Conservation (phyloP, 1,140 invertebrate genomes). For the Coboldia fuscipes region DNA sequence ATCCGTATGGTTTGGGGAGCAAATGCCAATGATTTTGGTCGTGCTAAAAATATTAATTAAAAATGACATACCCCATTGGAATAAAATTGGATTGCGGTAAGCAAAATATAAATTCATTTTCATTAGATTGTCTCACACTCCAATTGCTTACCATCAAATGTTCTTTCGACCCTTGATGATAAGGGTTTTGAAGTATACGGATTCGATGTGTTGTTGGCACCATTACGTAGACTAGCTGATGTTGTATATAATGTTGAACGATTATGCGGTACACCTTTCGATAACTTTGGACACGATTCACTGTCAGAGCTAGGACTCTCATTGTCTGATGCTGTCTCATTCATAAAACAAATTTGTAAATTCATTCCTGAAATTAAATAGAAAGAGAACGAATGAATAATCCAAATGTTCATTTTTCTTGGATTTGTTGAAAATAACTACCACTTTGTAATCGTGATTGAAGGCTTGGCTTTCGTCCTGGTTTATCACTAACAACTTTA, state of each 20-base stretch:
- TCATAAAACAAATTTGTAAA: constrained; percentile 89
- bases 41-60: too few species aligned
- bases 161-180: constrained; percentile 9
- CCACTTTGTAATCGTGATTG: constrained; percentile 72
- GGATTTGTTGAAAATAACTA: constrained; percentile 17
- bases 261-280: constrained; percentile 6
- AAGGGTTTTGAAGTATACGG: constrained; percentile 25
- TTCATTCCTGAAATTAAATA: constrained; percentile 63
- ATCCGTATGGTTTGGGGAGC: constrained; percentile 20
- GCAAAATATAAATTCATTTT: too few species aligned
- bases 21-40: too few species aligned
- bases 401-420: constrained; percentile 3
- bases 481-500: constrained; percentile 29
- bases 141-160: background rate
- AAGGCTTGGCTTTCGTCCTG: constrained; percentile 62
- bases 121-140: background rate
- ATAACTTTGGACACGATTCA: constrained; percentile 24
- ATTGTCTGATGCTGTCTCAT: constrained; percentile 65
- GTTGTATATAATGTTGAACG: constrained; percentile 1
- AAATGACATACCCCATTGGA: too few species aligned
- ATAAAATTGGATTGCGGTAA: too few species aligned
- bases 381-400: background rate
- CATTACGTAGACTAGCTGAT: constrained; percentile 1
- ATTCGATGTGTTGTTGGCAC: constrained; percentile 8
- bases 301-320: constrained; percentile 49